Base-by-base conservation (phyloP, 1,140 invertebrate genomes). In the Drosophila busckii region DNA sequence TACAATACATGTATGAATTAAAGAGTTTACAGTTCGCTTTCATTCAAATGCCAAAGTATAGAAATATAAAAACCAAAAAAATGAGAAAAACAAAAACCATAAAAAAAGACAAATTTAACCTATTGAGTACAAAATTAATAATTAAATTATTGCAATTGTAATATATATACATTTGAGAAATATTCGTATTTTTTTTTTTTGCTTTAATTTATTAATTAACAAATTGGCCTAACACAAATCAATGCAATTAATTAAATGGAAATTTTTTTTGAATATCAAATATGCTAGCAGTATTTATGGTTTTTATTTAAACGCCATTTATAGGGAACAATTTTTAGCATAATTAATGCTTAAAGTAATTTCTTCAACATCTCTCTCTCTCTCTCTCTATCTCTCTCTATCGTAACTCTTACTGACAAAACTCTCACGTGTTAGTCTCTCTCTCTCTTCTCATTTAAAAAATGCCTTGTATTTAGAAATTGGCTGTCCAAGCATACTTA, bases 121-220 rank as follows among this genome's bases (percentile, higher is more conserved):
- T 54, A 54, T 54, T 62, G 42, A 68, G 64, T 68, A 68, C 64
- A 68, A 68, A 68, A 48, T 68, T 45, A 48, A 16, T 38, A 41
- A 44, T 22, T 68, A 41, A 44, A 60, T 42, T 9, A 62, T 50
- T 19, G 29, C 54, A 20, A 54, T 23, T 50, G 9, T 37, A 37
- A 19, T 25, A 19, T 7, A 9, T 7, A 17, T 34, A 34, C 31
- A 34, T 6, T n/a, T n/a, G n/a, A 34, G 13, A 34, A 8, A 32
- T 15, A 31, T 17, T 16, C 12, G 3, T n/a, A 17, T 25, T 6
- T 26, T 41, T 16, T 28, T 5, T 26, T 46, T 31, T 3, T 19
- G 35, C 10, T 25, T 8, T 15, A 3, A 26, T 19, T 25, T 7
- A n/a, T n/a, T n/a, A n/a, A n/a, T n/a, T n/a, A n/a, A n/a, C n/a